Percentiles rank a stretch among this genome's conserved stretches.
phyloP scores from a whole-genome alignment of 2,113 vertebrate species.

The Clinocottus analis region DNA sequence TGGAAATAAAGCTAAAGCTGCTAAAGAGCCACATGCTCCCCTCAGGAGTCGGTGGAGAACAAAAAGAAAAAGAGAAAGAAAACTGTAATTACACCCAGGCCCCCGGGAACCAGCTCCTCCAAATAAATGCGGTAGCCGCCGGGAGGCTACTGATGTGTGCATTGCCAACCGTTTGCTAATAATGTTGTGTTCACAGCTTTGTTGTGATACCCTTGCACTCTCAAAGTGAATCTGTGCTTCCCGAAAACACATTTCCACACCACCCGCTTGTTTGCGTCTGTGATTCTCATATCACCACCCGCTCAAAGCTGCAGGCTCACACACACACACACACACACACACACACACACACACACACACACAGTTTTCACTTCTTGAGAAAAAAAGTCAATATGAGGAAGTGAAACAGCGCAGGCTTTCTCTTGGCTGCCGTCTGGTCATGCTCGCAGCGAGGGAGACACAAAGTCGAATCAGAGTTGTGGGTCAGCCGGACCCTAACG shows the following conservation, averaged over 20 bases:
- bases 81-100: background rate
- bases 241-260: background rate
- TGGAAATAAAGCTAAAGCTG: background rate
- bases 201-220: background rate
- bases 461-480: slow-evolving; percentile 52
- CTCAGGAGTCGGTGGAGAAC: background rate
- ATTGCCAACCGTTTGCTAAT: background rate
- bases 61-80: background rate
- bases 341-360: no score
- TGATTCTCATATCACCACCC: background rate
- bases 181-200: background rate
- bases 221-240: background rate
- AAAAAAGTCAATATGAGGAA: background rate
- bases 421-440: slow-evolving; percentile 1
- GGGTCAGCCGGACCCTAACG: background rate
- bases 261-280: background rate
- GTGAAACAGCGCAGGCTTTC: background rate
- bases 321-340: no score
- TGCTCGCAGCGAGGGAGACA: slow-evolving; percentile 39
- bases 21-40: background rate
- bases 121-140: background rate
- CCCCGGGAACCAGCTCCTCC: background rate
- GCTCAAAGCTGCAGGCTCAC: background rate
- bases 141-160: background rate
- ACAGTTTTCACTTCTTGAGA: background rate